Evolutionary conservation across 2,113 vertebrate genomes (phyloP), one percentile per base, ranked within the genome.

Genomic region (Labeo catla): DNA sequence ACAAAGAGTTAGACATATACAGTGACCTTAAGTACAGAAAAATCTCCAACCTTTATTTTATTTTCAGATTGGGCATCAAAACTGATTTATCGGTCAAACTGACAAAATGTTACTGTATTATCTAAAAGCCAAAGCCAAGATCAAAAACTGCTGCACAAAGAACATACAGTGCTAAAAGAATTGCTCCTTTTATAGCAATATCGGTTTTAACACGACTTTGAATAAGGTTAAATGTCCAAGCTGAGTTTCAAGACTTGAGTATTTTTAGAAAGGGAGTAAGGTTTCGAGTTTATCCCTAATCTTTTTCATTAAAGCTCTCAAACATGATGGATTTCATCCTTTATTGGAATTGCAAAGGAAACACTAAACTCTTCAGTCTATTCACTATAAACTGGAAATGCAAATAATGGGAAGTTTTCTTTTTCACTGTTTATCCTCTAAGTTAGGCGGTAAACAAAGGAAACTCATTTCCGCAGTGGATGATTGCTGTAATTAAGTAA

Each of bases 381-480:
- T 23, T 74, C 21, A 6, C 10, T 23, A 21, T 23, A n/a, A 73
- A 45, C 8, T 47, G 21, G 9, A 47, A 73, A 73, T 47, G 19
- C 13, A 49, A 74, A 74, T 74, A 13, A 47, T 49, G 8, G 8
- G 36, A 43, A 21, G 50, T 54, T 77, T 36, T 15, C 49, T 2
- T 76, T 76, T 50, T 50, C 6, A 16, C 36, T 81, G 59, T 81
- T 81, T 49, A 49, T 66, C 36, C 59, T 8, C 28, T 15, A 34
- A 16, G 23, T 21, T 77, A 10, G 34, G 34, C 9, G 8, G 61
- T 82, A 82, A 82, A 82, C 80, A 83, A 68, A 39, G 81, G 63
- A 82, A 68, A 12, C 23, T 52, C 28, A 39, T 83, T 83, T 70
- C 63, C 28, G 63, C 45, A 81, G 36, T 28, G 43, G 43, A 68